These are phyloP conservation scores for Triplophysa siluroides DNA, from an alignment of 2,113 vertebrate species.

Conservation along the genomic window DNA sequence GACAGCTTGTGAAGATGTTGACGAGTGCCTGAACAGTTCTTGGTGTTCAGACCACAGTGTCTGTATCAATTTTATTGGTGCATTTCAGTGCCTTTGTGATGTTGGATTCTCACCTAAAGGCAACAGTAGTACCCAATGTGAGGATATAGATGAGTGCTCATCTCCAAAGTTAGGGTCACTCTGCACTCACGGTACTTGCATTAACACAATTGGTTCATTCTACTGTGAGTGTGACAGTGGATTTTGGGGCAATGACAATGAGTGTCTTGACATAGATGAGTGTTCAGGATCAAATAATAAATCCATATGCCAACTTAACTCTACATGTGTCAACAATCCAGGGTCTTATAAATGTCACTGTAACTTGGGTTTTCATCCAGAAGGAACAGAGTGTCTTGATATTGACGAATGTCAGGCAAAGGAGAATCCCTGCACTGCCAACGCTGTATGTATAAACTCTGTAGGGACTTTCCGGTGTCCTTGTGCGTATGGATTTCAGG, in stretches of 20 bases:
- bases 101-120: constrained; percentile 64
- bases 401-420: constrained; percentile 69
- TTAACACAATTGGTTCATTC: constrained; percentile 75
- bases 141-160: constrained; percentile 75
- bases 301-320: constrained; percentile 66
- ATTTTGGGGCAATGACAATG: constrained; percentile 70
- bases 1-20: constrained; percentile 69
- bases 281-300: constrained; percentile 62
- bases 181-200: constrained; percentile 71
- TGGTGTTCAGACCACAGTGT: constrained; percentile 70
- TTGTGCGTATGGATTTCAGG: constrained; percentile 66
- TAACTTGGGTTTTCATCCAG: constrained; percentile 66
- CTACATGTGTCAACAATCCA: constrained; percentile 68
- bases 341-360: constrained; percentile 76
- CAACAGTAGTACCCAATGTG: constrained; percentile 59
- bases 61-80: constrained; percentile 72
- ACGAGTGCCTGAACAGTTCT: constrained; percentile 71
- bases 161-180: constrained; percentile 32
- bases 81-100: constrained; percentile 70
- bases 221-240: constrained; percentile 71
- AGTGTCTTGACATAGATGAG: constrained; percentile 76
- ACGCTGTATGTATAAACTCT: constrained; percentile 73
- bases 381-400: constrained; percentile 68
- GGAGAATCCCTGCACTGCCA: constrained; percentile 60
- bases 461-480: constrained; percentile 71